These are phyloP conservation scores for Amaurobius ferox DNA, from an alignment of 2,888 invertebrate genomes.

Conservation along the genomic window DNA sequence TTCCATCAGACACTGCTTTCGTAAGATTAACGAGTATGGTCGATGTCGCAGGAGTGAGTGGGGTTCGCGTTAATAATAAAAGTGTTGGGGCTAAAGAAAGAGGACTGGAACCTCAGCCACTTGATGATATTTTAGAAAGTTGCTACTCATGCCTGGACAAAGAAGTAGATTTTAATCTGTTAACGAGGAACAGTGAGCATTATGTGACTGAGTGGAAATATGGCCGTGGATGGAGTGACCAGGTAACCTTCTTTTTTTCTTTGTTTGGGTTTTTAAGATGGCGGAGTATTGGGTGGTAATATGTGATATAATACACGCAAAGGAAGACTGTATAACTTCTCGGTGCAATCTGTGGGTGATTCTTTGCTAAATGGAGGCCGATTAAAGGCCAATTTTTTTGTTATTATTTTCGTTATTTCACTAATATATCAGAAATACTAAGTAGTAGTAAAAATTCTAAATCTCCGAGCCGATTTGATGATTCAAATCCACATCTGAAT, in stretches of 20 bases:
- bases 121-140: slow-evolving; percentile 74
- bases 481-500: too few relatives aligned
- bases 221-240: slow-evolving; percentile 76
- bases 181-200: slow-evolving; percentile 76
- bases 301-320: too few relatives aligned
- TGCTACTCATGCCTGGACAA: slow-evolving; percentile 73
- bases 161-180: slow-evolving; percentile 75
- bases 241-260: slow-evolving; percentile 71
- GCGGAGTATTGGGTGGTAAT: too few relatives aligned
- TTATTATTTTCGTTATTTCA: too few relatives aligned
- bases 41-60: slow-evolving; percentile 74
- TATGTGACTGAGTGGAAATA: slow-evolving; percentile 76
- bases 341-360: too few relatives aligned
- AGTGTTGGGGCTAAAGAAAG: slow-evolving; percentile 75
- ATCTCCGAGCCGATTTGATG: too few relatives aligned
- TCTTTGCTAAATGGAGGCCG: too few relatives aligned
- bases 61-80: slow-evolving; percentile 76
- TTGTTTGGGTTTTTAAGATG: too few relatives aligned
- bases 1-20: slow-evolving; percentile 71
- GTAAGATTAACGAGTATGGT: slow-evolving; percentile 73
- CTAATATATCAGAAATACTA: too few relatives aligned
- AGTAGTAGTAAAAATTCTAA: too few relatives aligned
- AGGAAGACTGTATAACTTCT: too few relatives aligned
- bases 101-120: slow-evolving; percentile 73
- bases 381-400: too few relatives aligned